Percentiles rank a stretch among this genome's conserved stretches.
phyloP scores from a whole-genome alignment of 2,113 vertebrate species.

The Anguilla rostrata region DNA sequence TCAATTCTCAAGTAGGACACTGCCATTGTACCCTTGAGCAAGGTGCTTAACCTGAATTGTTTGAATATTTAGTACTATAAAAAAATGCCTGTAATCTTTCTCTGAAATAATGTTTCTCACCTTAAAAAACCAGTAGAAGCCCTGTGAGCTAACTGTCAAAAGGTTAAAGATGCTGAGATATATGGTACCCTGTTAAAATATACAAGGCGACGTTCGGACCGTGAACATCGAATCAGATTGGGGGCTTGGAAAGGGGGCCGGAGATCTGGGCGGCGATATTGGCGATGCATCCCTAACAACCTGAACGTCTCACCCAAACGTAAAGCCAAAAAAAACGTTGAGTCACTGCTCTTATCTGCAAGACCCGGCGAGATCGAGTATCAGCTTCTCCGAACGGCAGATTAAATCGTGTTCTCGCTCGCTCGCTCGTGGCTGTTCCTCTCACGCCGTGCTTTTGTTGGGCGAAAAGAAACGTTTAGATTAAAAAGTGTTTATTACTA shows the following conservation, averaged over 20 bases:
- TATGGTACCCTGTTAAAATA: slow-evolving; percentile 33
- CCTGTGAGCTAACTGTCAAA: background rate
- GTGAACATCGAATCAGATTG: slow-evolving; percentile 59
- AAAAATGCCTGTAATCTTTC: too few species aligned
- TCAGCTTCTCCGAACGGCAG: background rate
- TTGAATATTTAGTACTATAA: too few species aligned
- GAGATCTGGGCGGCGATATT: slow-evolving; percentile 50
- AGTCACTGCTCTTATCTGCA: background rate
- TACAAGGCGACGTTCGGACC: slow-evolving; percentile 49
- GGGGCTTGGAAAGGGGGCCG: slow-evolving; percentile 61
- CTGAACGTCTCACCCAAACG: slow-evolving; percentile 68
- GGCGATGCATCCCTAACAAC: slow-evolving; percentile 76
- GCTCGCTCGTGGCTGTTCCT: background rate
- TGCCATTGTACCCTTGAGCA: too few species aligned
- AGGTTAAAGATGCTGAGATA: slow-evolving; percentile 39
- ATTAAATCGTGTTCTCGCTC: background rate
- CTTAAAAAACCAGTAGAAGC: too few species aligned
- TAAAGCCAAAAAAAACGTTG: slow-evolving; percentile 53
- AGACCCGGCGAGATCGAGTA: background rate
- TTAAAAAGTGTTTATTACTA: background rate
- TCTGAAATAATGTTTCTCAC: too few species aligned
- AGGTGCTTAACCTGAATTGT: too few species aligned
- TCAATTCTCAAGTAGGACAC: too few species aligned
- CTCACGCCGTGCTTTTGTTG: background rate
- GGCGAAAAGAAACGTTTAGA: background rate